Evolutionary conservation across 2,113 vertebrate species (phyloP).

Genomic region (Lathamus discolor): DNA sequence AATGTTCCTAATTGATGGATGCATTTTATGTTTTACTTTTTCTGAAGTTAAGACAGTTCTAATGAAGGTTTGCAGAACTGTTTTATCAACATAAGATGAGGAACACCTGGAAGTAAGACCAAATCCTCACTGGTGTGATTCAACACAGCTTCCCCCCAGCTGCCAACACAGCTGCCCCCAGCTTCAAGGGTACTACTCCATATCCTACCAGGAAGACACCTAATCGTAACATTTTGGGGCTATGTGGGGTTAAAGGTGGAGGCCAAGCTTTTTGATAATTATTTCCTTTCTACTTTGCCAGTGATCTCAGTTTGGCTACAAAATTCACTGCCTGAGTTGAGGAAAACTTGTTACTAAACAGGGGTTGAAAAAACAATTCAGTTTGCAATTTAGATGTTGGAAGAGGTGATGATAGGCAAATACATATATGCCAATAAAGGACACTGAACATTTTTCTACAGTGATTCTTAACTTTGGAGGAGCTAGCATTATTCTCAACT

Average conservation of each 20-base stretch:
- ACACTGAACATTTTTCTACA: constrained; percentile 25
- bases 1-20: neutral
- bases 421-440: neutral
- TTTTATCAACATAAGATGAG: neutral
- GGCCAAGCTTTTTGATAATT: neutral
- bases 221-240: neutral
- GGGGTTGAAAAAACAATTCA: neutral
- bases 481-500: neutral
- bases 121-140: neutral
- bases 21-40: neutral
- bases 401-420: neutral
- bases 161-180: no score
- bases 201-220: neutral
- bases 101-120: neutral
- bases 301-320: neutral
- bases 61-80: neutral
- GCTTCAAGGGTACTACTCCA: neutral
- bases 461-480: neutral
- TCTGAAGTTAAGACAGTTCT: neutral
- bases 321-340: neutral
- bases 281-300: neutral
- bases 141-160: no score
- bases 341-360: neutral
- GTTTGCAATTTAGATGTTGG: neutral
- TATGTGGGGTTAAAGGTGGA: neutral